Evolutionary conservation across 2,888 invertebrate genomes (phyloP), one percentile per base, ranked within the genome.

Genomic region (Chelonus formosanus): DNA sequence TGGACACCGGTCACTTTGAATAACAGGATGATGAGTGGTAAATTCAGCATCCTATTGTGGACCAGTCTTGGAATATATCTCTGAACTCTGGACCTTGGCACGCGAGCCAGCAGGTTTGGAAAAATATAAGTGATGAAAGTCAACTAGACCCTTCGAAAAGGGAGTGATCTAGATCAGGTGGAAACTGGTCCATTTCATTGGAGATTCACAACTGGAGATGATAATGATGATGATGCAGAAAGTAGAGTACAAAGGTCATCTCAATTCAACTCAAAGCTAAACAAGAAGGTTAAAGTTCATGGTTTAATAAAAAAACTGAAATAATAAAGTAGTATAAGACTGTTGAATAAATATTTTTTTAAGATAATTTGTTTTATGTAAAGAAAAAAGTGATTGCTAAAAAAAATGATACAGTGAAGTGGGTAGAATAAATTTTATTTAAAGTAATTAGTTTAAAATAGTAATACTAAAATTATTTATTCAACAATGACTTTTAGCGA

Each of bases 151-250:
- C 63, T 61, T 58, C 67, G 64, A 47, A 63, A 67, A 70, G 63
- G 69, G 74, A 70, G 73, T 63, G 81, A 70, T 79, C 75, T 64
- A 77, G 71, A 80, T 84, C 84, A 84, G 82, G 84, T 84, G 83
- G 70, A 79, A 83, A 83, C 83, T 82, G 81, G 82, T 83, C 81
- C 83, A 83, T 72, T 59, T 56, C 34, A 5, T 5, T 10, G 3
- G 31, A 2, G 31, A 10, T 52, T 52, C 10, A 43, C 3, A 50
- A 36, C 50, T 44, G 53, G 36, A 47, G 52, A 8, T 56, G 52
- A 55, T 65, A 54, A 44, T 45, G 54, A 50, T 50, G 67, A 67
- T 63, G 54, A 47, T 31, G 65, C 47, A 34, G n/a, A 32, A 56
- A 50, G 52, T 20, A 20, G 20, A 20, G 2, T 20, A 20, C 20